A percentile compares a stretch with the other conserved stretches of the same genome.
These are phyloP conservation scores for Nudaria mundana DNA, from an alignment of 2,888 invertebrate species.

Conservation along the genomic window DNA sequence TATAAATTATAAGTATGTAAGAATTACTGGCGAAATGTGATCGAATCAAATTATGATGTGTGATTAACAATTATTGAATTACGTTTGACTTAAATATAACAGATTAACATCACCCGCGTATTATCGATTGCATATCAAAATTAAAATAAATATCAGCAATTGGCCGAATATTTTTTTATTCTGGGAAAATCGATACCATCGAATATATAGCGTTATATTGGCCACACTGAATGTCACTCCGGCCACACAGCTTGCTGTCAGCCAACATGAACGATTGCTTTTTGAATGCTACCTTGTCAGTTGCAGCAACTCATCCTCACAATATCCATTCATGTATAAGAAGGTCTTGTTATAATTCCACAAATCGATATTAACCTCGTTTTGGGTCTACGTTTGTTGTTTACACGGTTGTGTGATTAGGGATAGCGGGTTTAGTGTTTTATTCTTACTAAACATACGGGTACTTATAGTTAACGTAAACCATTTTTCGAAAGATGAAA, in stretches of 20 bases:
- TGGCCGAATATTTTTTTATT: conserved; percentile 27
- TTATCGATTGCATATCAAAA: too few relatives aligned
- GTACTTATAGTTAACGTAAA: too few relatives aligned
- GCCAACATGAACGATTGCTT: conserved; percentile 57
- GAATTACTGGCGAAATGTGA: too few relatives aligned
- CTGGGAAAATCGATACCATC: conserved; percentile 31
- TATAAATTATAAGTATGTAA: too few relatives aligned
- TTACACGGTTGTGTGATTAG: conserved; percentile 9
- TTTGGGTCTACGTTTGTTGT: conserved; percentile 27
- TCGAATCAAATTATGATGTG: too few relatives aligned
- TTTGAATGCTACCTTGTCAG: conserved; percentile 43
- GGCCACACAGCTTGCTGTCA: conserved; percentile 59
- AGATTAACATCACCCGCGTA: too few relatives aligned
- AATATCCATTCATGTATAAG: conserved; percentile 50
- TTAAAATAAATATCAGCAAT: not conserved
- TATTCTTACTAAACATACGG: not conserved
- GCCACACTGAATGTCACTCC: conserved; percentile 30
- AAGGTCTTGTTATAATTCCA: conserved; percentile 46
- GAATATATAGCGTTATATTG: conserved; percentile 22
- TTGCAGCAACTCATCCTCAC: conserved; percentile 35
- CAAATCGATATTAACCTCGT: conserved; percentile 47
- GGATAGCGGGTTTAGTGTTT: conserved; percentile 10
- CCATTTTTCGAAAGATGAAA: too few relatives aligned
- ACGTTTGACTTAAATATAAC: too few relatives aligned
- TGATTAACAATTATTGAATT: too few relatives aligned